Conservation (phyloP, 2,113 vertebrate species). For the Odocoileus virginianus region DNA sequence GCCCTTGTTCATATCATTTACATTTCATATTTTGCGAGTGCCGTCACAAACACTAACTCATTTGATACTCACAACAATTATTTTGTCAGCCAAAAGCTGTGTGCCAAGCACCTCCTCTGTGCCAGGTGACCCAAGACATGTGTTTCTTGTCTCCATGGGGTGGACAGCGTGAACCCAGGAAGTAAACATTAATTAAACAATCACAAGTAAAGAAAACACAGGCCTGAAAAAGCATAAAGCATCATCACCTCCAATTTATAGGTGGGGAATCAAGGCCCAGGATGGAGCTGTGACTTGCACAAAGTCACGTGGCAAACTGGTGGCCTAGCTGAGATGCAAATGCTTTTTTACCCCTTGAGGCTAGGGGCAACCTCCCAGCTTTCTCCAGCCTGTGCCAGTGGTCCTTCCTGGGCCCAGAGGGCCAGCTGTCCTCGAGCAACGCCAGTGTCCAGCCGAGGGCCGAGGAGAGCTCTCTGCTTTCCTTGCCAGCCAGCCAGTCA, state of each 20-base stretch:
- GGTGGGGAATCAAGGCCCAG: background rate
- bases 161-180: background rate
- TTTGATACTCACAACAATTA: background rate
- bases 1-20: accelerated
- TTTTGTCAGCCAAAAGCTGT: background rate
- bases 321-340: background rate
- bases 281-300: background rate
- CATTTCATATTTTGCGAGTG: background rate
- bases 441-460: background rate
- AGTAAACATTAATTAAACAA: background rate
- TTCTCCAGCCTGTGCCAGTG: accelerated
- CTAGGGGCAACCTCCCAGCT: too few species aligned
- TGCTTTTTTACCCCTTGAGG: background rate
- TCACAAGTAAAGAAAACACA: background rate
- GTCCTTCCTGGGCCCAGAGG: background rate
- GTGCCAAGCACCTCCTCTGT: background rate
- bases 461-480: background rate
- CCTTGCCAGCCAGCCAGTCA: background rate
- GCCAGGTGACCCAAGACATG: too few species aligned
- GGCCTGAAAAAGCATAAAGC: background rate
- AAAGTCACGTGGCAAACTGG: background rate
- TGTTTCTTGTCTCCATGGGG: background rate
- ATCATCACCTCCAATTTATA: background rate
- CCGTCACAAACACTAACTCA: accelerated
- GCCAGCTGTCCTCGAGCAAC: background rate